Conservation (phyloP, 2,797 vertebrate genomes). For the Malurus splendens region DNA sequence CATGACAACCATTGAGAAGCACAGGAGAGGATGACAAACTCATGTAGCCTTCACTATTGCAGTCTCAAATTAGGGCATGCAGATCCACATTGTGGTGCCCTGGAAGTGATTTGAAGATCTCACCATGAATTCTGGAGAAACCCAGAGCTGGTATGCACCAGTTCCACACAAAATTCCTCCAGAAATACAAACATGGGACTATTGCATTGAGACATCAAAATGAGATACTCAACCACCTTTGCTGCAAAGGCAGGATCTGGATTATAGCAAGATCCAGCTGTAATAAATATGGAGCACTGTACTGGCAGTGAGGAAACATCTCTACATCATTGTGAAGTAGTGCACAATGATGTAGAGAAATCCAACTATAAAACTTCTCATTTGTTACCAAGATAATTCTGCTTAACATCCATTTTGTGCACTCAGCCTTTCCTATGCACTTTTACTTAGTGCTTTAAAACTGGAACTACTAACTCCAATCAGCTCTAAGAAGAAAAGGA, state of each 20-base stretch:
- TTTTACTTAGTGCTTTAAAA: background rate
- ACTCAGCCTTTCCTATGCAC: background rate
- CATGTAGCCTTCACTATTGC: accelerated
- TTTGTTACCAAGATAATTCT: background rate
- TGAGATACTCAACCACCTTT: background rate
- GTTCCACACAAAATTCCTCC: background rate
- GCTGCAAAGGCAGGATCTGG: background rate
- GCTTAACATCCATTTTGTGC: background rate
- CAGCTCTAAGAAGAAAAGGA: background rate
- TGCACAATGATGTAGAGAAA: background rate
- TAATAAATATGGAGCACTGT: background rate
- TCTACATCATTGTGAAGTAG: background rate
- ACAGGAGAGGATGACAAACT: background rate
- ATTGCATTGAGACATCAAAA: background rate
- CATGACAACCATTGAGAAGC: background rate
- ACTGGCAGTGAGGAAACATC: background rate
- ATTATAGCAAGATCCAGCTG: background rate
- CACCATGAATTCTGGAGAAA: background rate
- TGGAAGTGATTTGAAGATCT: background rate
- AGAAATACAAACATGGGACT: background rate
- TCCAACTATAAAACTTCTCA: background rate
- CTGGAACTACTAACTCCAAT: background rate
- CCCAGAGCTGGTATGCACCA: background rate
- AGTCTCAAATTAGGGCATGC: background rate
- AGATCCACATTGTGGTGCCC: background rate